Evolutionary conservation across 2,113 vertebrate genomes (phyloP).

Genomic region (Hippopotamus amphibius): DNA sequence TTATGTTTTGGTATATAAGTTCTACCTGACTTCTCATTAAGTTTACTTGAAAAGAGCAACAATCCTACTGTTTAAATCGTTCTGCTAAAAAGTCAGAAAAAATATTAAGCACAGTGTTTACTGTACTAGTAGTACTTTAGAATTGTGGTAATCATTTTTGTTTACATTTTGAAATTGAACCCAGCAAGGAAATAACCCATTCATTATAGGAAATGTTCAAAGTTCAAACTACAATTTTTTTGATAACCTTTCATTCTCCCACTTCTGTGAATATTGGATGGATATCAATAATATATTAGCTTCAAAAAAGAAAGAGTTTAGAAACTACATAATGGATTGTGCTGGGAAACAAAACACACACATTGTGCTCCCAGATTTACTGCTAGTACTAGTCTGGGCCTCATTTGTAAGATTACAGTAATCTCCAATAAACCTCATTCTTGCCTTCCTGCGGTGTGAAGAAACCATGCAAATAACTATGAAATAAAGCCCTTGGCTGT

Average conservation of each 20-base stretch:
- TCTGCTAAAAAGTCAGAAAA: background rate
- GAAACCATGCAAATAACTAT: background rate
- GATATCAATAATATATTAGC: background rate
- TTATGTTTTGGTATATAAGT: background rate
- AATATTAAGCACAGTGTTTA: background rate
- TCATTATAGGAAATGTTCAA: background rate
- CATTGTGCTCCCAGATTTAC: background rate
- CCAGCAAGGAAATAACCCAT: background rate
- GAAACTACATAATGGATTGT: background rate
- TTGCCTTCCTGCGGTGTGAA: background rate
- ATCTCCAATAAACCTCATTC: background rate
- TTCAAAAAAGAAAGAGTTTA: background rate
- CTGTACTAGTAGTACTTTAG: background rate
- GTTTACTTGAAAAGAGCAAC: slow-evolving; percentile 46
- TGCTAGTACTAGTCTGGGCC: background rate
- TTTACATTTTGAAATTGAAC: slow-evolving; percentile 31
- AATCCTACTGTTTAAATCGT: background rate
- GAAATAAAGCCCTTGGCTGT: background rate
- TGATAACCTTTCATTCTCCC: background rate
- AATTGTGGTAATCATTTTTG: slow-evolving; percentile 3
- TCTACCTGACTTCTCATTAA: slow-evolving; percentile 7
- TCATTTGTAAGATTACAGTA: background rate
- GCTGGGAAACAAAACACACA: background rate
- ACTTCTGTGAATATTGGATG: background rate
- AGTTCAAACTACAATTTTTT: background rate